phyloP scores from a whole-genome alignment of 2,113 vertebrate genomes.

The Saccopteryx bilineata region DNA sequence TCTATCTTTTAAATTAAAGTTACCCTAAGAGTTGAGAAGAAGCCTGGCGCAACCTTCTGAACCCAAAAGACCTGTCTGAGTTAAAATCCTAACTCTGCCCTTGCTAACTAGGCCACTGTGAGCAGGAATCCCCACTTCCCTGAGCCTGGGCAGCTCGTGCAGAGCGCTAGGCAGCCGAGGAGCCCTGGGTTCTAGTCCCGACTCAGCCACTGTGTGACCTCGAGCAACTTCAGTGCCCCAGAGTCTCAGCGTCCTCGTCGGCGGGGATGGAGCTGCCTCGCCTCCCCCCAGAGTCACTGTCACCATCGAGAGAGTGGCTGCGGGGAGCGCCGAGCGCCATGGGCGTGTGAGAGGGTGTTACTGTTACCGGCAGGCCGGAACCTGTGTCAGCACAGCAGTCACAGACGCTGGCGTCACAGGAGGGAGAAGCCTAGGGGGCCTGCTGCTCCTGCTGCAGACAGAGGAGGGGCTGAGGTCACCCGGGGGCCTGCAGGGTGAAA shows the following conservation, averaged over 20 bases:
- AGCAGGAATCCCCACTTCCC: neutral
- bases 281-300: neutral
- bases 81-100: neutral
- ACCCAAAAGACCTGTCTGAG: neutral
- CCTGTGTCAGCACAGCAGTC: neutral
- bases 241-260: neutral
- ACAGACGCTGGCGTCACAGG: fast-evolving
- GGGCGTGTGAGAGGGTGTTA: neutral
- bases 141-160: neutral
- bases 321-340: fast-evolving
- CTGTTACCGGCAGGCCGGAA: neutral
- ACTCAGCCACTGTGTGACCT: neutral
- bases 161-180: neutral
- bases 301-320: neutral
- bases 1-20: neutral
- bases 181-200: neutral
- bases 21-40: neutral
- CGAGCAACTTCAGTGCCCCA: neutral
- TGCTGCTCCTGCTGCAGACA: neutral
- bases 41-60: neutral
- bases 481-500: neutral
- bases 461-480: neutral
- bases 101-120: neutral
- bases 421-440: neutral
- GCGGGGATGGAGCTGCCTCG: neutral